Evolutionary conservation across 1,140 invertebrate genomes (phyloP).

Genomic region (Armadillidium nasatum): DNA sequence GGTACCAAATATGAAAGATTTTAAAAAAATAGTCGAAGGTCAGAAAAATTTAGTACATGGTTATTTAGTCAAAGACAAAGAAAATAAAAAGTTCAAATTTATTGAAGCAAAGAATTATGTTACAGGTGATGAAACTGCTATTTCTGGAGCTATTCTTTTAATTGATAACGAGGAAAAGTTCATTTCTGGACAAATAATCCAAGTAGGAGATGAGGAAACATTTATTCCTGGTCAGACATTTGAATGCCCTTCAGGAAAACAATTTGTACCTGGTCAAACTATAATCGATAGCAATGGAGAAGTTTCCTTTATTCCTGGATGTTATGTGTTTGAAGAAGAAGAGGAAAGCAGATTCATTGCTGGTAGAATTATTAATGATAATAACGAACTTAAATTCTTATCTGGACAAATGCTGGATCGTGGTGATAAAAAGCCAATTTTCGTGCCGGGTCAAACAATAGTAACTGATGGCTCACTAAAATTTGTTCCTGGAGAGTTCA

Average conservation of each 20-base stretch:
- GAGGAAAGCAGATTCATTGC: conserved; percentile 36
- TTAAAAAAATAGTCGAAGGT: conserved; percentile 28
- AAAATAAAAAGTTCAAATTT: conserved; percentile 39
- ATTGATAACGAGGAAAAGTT: conserved; percentile 58
- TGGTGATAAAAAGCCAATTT: conserved; percentile 49
- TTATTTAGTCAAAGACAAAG: conserved; percentile 39
- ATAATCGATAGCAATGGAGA: conserved; percentile 34
- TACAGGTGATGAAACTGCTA: conserved; percentile 53
- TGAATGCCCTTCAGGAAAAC: conserved; percentile 43
- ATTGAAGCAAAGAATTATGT: conserved; percentile 48
- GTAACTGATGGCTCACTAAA: conserved; percentile 61
- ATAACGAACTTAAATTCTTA: conserved; percentile 61
- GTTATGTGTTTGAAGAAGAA: conserved; percentile 34
- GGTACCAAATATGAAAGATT: conserved; percentile 36
- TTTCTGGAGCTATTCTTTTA: conserved; percentile 61
- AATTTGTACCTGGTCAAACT: conserved; percentile 47
- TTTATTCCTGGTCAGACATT: conserved; percentile 50
- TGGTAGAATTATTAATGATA: conserved; percentile 62
- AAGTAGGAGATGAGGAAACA: conserved; percentile 45
- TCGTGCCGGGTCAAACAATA: conserved; percentile 61
- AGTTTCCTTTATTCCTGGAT: conserved; percentile 42
- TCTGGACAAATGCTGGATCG: conserved; percentile 67
- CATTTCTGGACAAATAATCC: conserved; percentile 49
- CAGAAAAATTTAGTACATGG: conserved; percentile 44
- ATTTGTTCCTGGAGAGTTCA: conserved; percentile 60